Base-by-base conservation (phyloP, 1,140 invertebrate genomes). In the Ylistrum balloti region DNA sequence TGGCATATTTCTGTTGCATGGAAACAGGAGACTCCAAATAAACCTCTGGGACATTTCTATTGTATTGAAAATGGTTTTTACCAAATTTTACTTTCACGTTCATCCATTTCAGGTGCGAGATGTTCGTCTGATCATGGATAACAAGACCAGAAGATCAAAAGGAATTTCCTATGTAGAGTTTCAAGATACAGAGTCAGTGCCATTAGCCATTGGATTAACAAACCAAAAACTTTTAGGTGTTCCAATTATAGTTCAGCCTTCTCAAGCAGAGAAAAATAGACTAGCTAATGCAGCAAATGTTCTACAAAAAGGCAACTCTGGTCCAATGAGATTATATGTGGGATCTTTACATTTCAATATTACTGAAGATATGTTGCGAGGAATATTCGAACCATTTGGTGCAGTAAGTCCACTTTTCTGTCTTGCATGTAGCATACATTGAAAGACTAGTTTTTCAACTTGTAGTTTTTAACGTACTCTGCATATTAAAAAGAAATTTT, bases 151-250 rank as follows among this genome's bases (percentile, higher is more conserved):
- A 93, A 97, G 99, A 93, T 99, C 99, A 93, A 99, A 99, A 97
- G 99, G 99, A 88, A 99, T 99, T 95, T 98, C 99, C 28, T 99
- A 99, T 96, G 99, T 99, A 87, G 99, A 99, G 96, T 99, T 99
- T 96, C 98, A 98, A 95, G 99, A 99, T 97, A 98, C 99, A 20
- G 99, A 99, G 97, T 99, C 99, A 92, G 99, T 99, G 33, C 98
- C 98, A 91, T 97, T 99, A 96, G 99, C 99, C n/a, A 97, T 99
- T 86, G 99, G 99, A 34, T 96, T 99, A 74, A 99, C 98, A 33
- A 99, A 99, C 86, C 99, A 99, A 96, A 99, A 98, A 95, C 96
- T 99, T 86, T 97, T 99, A n/a, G 99, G 99, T 88, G 97, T 99
- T 85, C 99, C 99, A 41, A 99, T 99, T 88, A 98, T 99, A 90